Conservation (phyloP, 2,797 vertebrate species). For the Bovichtus variegatus region DNA sequence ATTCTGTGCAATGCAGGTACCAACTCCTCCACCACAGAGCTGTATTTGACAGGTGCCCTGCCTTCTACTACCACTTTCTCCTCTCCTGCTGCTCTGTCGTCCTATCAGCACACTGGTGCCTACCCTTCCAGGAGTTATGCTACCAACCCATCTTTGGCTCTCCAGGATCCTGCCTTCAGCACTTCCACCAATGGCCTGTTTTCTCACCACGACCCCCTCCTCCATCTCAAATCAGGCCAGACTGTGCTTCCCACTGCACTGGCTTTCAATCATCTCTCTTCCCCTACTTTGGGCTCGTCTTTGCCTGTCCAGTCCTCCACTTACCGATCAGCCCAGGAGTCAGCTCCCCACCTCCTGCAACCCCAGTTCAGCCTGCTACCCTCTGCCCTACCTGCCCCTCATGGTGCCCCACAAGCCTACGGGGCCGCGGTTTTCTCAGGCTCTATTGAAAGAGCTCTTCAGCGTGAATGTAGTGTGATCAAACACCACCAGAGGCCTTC, state of each 20-base stretch:
- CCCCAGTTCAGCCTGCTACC: slow-evolving; percentile 96
- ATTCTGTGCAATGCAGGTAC: slow-evolving; percentile 83
- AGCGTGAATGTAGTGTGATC: slow-evolving; percentile 99
- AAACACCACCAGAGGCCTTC: slow-evolving; percentile 99
- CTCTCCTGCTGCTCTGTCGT: slow-evolving; percentile 90
- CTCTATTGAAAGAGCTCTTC: slow-evolving; percentile 98
- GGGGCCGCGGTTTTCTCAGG: slow-evolving; percentile 92
- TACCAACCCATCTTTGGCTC: slow-evolving; percentile 90
- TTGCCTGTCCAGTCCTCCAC: slow-evolving; percentile 97
- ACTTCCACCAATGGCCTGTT: slow-evolving; percentile 94
- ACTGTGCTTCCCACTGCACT: slow-evolving; percentile 90
- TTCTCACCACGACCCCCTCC: slow-evolving; percentile 91
- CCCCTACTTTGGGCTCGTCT: slow-evolving; percentile 88
- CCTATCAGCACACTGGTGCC: slow-evolving; percentile 93
- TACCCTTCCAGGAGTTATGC: slow-evolving; percentile 94
- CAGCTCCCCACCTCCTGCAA: slow-evolving; percentile 97
- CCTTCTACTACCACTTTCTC: slow-evolving; percentile 95
- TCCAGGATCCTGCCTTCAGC: slow-evolving; percentile 94
- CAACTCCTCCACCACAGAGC: slow-evolving; percentile 93
- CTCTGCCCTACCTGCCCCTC: slow-evolving; percentile 88
- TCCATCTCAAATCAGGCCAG: slow-evolving; percentile 95
- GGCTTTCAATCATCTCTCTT: slow-evolving; percentile 93
- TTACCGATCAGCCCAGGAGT: slow-evolving; percentile 98
- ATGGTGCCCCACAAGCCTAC: slow-evolving; percentile 91
- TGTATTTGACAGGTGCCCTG: slow-evolving; percentile 96